phyloP scores from a whole-genome alignment of 2,888 invertebrate genomes.

The Anticlea derivata region DNA sequence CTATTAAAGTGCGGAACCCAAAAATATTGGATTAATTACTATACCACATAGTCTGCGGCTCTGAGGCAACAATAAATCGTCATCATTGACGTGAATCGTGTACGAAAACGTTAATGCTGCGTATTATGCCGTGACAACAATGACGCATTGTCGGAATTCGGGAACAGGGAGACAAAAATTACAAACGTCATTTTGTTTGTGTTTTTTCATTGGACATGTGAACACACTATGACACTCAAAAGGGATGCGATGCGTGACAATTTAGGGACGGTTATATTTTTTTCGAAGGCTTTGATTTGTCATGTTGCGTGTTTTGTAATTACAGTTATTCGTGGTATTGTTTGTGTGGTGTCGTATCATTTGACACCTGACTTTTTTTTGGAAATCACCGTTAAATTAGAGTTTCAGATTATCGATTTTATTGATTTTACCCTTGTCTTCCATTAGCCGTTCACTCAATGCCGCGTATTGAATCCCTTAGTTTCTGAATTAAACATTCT shows the following conservation, averaged over 20 bases:
- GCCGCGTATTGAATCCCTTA: too few relatives aligned
- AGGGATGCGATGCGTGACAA: constrained; percentile 48
- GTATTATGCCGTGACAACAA: constrained; percentile 77
- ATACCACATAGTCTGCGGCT: constrained; percentile 59
- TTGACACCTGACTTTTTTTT: constrained; percentile 4
- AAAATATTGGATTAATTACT: constrained; percentile 53
- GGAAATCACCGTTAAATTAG: not conserved
- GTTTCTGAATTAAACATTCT: too few relatives aligned
- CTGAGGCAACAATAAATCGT: constrained; percentile 77
- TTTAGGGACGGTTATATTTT: constrained; percentile 16
- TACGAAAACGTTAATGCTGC: constrained; percentile 79
- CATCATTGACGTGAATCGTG: constrained; percentile 79
- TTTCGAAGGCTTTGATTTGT: constrained; percentile 10
- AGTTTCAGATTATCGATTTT: too few relatives aligned
- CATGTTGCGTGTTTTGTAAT: constrained; percentile 10
- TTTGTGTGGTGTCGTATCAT: not conserved
- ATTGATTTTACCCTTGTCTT: too few relatives aligned
- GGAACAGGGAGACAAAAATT: constrained; percentile 63
- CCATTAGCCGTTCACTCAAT: too few relatives aligned
- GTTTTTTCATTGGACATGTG: constrained; percentile 51
- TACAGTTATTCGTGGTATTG: constrained; percentile 9
- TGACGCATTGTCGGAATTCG: constrained; percentile 75
- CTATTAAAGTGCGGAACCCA: constrained; percentile 1
- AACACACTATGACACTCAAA: constrained; percentile 50
- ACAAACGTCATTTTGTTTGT: constrained; percentile 60